Evolutionary conservation across 2,113 vertebrate species (phyloP), one percentile per base, ranked within the genome.

Genomic region (Notiomystis cincta): DNA sequence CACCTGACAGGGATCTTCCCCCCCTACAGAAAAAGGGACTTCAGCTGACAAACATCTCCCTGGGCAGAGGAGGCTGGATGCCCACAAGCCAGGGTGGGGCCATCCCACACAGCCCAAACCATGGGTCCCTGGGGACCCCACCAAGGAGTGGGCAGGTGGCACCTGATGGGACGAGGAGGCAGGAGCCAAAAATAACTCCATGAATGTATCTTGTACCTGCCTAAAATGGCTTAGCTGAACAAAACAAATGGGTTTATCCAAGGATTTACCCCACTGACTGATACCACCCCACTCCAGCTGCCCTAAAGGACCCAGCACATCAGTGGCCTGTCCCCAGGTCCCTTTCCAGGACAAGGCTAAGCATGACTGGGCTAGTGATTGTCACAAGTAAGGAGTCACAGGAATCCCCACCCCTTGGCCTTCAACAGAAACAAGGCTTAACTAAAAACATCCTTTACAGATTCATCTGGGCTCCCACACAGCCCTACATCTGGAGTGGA

Each of bases 1-100:
- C 98, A 98, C 94, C 98, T 97, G 82, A 98, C 98, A 0, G 98
- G 98, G 91, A 98, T 98, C 97, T 98, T 98, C 5, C 98, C 98
- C 51, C 98, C 98, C 98, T 98, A 10, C 0, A n/a, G 84, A 75
- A 72, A 71, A 84, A 47, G 86, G 28, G 60, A 90, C 35, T 73
- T 11, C 22, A 31, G 24, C 25, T 96, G 77, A 95, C 87, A 56
- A 70, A 75, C 0, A 0, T 28, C 30, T 45, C 9, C 23, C 30
- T 14, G 17, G 11, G 51, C 47, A 79, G 67, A 61, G 42, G 13
- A 86, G 30, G 13, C 38, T 6, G 1, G 44, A 40, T 30, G 38
- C 13, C 56, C 14, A 4, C 0, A 0, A 61, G 37, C 2, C 62
- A 83, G 11, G 10, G n/a, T 0, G 8, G 20, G 62, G 48, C 44